Percentiles rank a stretch among this genome's conserved stretches.
Evolutionary conservation across 2,797 vertebrate genomes (phyloP).

Genomic region (Hoplostethus atlanticus): DNA sequence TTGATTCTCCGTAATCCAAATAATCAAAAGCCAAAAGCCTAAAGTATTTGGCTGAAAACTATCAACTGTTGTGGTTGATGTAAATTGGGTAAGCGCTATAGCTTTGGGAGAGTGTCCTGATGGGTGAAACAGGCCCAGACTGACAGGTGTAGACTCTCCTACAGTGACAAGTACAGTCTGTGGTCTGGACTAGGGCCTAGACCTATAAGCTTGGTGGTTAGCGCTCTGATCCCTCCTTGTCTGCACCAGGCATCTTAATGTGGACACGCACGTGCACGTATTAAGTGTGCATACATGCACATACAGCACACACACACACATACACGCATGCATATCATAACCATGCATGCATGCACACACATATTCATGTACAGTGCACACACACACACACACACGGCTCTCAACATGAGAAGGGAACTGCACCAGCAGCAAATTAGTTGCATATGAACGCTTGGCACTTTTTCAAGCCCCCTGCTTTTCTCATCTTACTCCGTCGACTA

Average conservation of each 20-base stretch:
- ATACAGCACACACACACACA: slow-evolving; percentile 3
- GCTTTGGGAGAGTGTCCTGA: slow-evolving; percentile 52
- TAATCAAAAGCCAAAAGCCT: slow-evolving; percentile 39
- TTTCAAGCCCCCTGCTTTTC: slow-evolving; percentile 41
- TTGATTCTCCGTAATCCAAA: slow-evolving; percentile 57
- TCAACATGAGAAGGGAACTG: slow-evolving; percentile 4
- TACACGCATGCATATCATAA: background rate
- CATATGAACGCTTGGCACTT: slow-evolving; percentile 43
- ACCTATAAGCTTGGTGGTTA: slow-evolving; percentile 45
- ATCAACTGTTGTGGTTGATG: slow-evolving; percentile 47
- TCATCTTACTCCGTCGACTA: slow-evolving; percentile 20
- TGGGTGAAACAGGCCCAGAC: slow-evolving; percentile 53
- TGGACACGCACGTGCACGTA: slow-evolving; percentile 6
- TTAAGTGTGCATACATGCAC: background rate
- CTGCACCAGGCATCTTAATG: slow-evolving; percentile 38
- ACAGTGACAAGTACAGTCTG: slow-evolving; percentile 30
- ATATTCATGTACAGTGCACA: background rate
- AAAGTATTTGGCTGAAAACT: slow-evolving; percentile 36
- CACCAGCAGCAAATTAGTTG: slow-evolving; percentile 49
- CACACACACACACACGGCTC: slow-evolving; percentile 5
- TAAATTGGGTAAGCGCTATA: slow-evolving; percentile 51
- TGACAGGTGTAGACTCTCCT: slow-evolving; percentile 68
- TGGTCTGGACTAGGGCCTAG: slow-evolving; percentile 55
- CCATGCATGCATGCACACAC: background rate
- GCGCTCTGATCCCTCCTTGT: slow-evolving; percentile 54